phyloP scores from a whole-genome alignment of 2,797 vertebrate genomes.

The Sebastiscus tertius region DNA sequence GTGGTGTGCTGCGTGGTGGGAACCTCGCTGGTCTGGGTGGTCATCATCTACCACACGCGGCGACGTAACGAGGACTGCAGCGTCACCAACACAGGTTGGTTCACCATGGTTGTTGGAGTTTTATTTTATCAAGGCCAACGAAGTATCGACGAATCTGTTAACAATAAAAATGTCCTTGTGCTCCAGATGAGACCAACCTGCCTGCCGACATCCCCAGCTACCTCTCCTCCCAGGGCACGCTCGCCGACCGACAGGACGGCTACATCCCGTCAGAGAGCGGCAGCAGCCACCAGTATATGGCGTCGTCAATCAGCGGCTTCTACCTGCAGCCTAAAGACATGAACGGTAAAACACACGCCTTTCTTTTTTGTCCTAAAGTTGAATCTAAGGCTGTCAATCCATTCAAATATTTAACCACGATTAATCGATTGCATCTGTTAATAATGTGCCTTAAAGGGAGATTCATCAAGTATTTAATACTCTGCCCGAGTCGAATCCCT shows the following conservation, averaged over 20 bases:
- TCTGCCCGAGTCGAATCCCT: rapidly evolving
- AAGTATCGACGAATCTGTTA: background rate
- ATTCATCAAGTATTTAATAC: too few relatives aligned
- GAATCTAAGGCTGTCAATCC: background rate
- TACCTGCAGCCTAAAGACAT: slow-evolving; percentile 90
- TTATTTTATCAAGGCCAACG: background rate
- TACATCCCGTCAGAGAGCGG: slow-evolving; percentile 92
- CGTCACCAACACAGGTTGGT: slow-evolving; percentile 95
- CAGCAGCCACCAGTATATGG: slow-evolving; percentile 92
- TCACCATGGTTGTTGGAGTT: background rate
- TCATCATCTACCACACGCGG: slow-evolving; percentile 98
- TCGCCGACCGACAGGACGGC: slow-evolving; percentile 93
- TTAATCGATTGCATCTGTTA: too few relatives aligned
- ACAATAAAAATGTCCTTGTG: background rate
- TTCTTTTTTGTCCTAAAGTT: background rate
- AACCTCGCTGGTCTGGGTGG: slow-evolving; percentile 97
- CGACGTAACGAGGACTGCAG: slow-evolving; percentile 95
- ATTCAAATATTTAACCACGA: too few relatives aligned
- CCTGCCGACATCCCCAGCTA: slow-evolving; percentile 97
- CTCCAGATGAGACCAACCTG: slow-evolving; percentile 94
- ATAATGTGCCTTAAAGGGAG: too few relatives aligned
- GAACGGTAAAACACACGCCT: slow-evolving; percentile 78
- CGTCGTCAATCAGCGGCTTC: slow-evolving; percentile 88
- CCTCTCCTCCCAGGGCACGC: slow-evolving; percentile 94
- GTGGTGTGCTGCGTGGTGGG: slow-evolving; percentile 99